Conservation (phyloP, 2,113 vertebrate genomes). For the Myxocyprinus asiaticus region DNA sequence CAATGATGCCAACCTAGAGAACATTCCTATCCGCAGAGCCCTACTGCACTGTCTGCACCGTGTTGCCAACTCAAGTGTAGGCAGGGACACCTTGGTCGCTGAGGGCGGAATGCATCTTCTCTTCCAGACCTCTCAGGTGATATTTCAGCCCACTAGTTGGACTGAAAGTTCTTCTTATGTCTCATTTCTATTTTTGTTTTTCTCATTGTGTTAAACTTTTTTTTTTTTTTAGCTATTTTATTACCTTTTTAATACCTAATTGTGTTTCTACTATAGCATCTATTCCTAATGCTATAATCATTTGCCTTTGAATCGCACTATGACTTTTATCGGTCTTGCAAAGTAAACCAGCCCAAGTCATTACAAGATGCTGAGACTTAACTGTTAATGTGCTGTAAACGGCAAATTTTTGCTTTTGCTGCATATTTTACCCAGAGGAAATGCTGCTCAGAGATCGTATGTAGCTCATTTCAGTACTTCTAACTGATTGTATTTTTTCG, state of each 20-base stretch:
- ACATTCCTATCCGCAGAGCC: slow-evolving; percentile 71
- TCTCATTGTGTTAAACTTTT: too few relatives aligned
- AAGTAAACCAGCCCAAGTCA: neutral
- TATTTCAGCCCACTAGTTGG: neutral
- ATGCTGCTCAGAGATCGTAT: neutral
- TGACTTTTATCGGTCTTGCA: slow-evolving; percentile 2
- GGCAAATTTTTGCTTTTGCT: neutral
- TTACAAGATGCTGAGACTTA: slow-evolving; percentile 6
- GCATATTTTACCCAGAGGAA: too few relatives aligned
- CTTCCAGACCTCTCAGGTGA: slow-evolving; percentile 82
- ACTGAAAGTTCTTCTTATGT: neutral
- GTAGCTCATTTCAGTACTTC: neutral
- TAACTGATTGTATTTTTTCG: slow-evolving; percentile 23
- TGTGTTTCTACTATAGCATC: too few relatives aligned
- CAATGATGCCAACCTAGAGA: slow-evolving; percentile 70
- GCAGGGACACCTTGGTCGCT: slow-evolving; percentile 76
- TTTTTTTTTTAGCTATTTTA: neutral
- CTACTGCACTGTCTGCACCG: slow-evolving; percentile 84
- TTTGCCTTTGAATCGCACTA: neutral
- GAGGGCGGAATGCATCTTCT: slow-evolving; percentile 80
- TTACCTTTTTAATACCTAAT: too few relatives aligned
- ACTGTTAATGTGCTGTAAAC: slow-evolving; percentile 16
- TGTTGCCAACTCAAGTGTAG: slow-evolving; percentile 72
- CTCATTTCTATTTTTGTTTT: neutral
- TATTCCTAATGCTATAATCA: neutral